Evolutionary conservation across 2,113 vertebrate genomes (phyloP), one percentile per base, ranked within the genome.

Genomic region (Gobius niger): DNA sequence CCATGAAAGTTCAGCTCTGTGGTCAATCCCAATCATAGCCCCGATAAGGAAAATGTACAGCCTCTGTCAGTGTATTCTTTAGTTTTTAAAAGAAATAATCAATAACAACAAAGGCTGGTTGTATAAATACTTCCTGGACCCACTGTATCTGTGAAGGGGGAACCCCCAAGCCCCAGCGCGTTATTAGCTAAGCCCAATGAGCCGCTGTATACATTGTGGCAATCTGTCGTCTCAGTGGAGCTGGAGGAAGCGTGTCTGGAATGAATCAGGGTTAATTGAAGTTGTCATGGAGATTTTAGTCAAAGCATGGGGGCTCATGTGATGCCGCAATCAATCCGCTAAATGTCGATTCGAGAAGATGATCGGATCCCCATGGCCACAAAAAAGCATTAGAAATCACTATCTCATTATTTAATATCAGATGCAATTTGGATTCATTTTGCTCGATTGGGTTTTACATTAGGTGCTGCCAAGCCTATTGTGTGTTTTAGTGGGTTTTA

Each of bases 201-300:
- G 68, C 63, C 66, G 12, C 61, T 18, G 9, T 50, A 9, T 66
- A 76, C 70, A 77, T 67, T 76, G 68, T 15, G 59, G 9, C 74
- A 69, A 41, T 1, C 49, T 73, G 51, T 5, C 44, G 63, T 77
- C 73, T 63, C 70, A 4, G 44, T 14, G 12, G 62, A 49, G 47
- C 13, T 76, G 40, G 51, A n/a, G 53, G 44, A 47, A 66, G 59
- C 62, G 47, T 65, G 70, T 44, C 62, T 44, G 34, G 57, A 76
- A 74, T 76, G 69, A 57, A 76, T 74, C 62, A 70, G 54, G 61
- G 73, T 78, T 83, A 71, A 78, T 19, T 70, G 14, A 49, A 44
- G 67, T 74, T 70, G 11, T 56, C 65, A 63, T 73, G 63, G 72
- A 63, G 57, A 80, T 40, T 15, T 63, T 53, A 68, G 62, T 61